A percentile compares a stretch with the other conserved stretches of the same genome.
Conservation (phyloP, 2,888 invertebrate species). For the Megalurothrips usitatus region DNA sequence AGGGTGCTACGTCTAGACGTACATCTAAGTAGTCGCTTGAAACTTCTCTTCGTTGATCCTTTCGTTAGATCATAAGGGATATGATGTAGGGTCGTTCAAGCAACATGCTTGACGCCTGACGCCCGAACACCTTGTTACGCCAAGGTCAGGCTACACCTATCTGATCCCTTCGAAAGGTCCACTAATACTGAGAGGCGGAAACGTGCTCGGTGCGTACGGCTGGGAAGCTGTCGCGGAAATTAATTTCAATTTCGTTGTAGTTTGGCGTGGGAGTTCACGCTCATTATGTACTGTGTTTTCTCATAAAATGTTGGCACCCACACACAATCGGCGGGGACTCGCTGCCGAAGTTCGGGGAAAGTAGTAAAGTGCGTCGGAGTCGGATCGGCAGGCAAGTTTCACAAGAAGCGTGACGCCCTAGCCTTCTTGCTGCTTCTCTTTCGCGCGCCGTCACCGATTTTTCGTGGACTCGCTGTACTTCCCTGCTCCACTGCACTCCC, state of each 20-base stretch:
- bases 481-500: no score
- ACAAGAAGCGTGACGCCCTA: not conserved
- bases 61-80: not conserved
- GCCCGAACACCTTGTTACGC: not conserved
- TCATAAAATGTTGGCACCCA: no score
- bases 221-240: no score
- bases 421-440: no score
- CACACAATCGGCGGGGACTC: no score
- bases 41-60: not conserved
- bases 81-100: not conserved
- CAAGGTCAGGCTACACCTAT: not conserved
- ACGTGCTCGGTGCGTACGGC: no score
- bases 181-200: no score
- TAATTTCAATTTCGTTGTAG: no score
- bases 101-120: not conserved
- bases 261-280: no score
- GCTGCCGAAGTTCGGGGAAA: not conserved
- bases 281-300: no score
- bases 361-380: conserved; percentile 9
- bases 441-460: not conserved
- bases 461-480: not conserved
- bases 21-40: not conserved
- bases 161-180: not conserved
- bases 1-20: no score
- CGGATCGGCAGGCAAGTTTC: not conserved